phyloP scores from a whole-genome alignment of 2,797 vertebrate species.

The Chelon auratus region DNA sequence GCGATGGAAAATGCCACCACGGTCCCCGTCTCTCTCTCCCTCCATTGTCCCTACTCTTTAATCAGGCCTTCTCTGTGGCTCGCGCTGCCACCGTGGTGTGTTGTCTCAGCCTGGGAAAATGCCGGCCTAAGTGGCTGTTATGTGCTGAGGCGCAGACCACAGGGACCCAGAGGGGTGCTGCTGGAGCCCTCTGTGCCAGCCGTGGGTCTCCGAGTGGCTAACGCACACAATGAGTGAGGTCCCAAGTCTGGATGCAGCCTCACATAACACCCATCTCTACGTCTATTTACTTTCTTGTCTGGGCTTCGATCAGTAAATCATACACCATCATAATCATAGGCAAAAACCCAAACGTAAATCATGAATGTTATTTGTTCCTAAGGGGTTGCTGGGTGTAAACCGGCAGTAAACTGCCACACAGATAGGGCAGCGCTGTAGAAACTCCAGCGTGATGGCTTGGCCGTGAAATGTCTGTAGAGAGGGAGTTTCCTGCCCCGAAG shows the following conservation, averaged over 20 bases:
- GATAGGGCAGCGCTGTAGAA: conserved; percentile 38
- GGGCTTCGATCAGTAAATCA: conserved; percentile 62
- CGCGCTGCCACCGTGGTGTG: conserved; percentile 82
- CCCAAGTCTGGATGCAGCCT: conserved; percentile 62
- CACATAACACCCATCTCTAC: conserved; percentile 57
- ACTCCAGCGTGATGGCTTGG: conserved; percentile 50
- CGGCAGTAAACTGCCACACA: conserved; percentile 49
- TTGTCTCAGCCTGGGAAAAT: conserved; percentile 87
- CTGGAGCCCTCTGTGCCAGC: conserved; percentile 78
- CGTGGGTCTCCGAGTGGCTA: conserved; percentile 72
- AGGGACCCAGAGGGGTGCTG: conserved; percentile 77
- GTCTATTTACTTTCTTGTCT: conserved; percentile 66
- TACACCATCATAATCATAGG: conserved; percentile 65
- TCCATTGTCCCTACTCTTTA: conserved; percentile 87
- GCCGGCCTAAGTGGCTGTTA: conserved; percentile 81
- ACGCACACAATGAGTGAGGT: conserved; percentile 72
- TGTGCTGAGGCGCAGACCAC: conserved; percentile 76
- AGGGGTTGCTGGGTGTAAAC: conserved; percentile 57
- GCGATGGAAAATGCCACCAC: conserved; percentile 84
- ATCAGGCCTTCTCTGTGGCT: conserved; percentile 84
- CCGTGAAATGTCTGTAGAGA: conserved; percentile 50
- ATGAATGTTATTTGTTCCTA: conserved; percentile 59
- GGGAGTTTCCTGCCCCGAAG: conserved; percentile 71
- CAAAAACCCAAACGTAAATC: conserved; percentile 64
- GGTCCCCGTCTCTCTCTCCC: conserved; percentile 78